Evolutionary conservation across 2,888 invertebrate genomes (phyloP).

Genomic region (Acanthosepion pharaonis): DNA sequence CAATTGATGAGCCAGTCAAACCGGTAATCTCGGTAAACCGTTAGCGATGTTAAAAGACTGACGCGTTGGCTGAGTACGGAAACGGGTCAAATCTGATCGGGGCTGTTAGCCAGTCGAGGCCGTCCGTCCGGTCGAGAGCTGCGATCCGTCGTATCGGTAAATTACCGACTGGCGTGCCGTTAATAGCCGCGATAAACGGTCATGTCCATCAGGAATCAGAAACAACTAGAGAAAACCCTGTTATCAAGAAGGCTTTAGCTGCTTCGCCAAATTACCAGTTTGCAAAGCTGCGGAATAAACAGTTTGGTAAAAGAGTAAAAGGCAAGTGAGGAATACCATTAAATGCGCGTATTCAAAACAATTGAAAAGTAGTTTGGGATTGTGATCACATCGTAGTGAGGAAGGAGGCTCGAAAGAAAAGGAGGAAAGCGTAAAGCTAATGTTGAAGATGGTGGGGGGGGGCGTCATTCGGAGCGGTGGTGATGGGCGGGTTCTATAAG

Average conservation of each 20-base stretch:
- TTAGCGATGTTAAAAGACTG: neutral
- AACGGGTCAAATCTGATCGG: neutral
- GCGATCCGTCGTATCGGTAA: conserved; percentile 33
- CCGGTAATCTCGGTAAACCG: neutral
- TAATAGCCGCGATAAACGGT: conserved; percentile 22
- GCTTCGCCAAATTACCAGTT: neutral
- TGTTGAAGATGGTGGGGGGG: no score
- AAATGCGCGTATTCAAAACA: neutral
- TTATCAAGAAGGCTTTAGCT: conserved; percentile 18
- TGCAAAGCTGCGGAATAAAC: neutral
- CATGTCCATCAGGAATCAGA: neutral
- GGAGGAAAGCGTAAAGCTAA: no score
- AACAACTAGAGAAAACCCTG: neutral
- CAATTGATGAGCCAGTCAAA: conserved; percentile 22
- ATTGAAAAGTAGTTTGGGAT: neutral
- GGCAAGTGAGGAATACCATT: neutral
- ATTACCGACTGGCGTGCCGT: conserved; percentile 23
- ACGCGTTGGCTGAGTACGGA: neutral
- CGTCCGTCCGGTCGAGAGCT: neutral
- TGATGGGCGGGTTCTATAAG: no score
- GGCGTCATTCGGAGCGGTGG: no score
- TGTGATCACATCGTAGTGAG: neutral
- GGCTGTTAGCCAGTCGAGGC: neutral
- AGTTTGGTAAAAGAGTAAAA: neutral
- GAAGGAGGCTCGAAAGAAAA: no score